Conservation (phyloP, 2,113 vertebrate genomes). For the Myrmophylax atrothorax region DNA sequence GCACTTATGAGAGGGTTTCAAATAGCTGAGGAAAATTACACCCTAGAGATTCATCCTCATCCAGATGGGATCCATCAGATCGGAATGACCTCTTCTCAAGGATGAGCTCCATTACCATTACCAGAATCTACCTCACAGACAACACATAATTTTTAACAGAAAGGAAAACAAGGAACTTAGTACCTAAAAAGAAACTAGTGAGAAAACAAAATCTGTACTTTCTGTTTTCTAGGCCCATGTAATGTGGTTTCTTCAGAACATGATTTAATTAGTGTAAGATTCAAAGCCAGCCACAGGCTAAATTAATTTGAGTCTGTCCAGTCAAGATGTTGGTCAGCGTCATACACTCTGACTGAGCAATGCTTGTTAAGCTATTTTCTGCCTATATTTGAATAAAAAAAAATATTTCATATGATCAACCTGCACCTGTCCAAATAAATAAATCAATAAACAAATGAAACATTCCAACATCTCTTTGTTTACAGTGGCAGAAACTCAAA, state of each 20-base stretch:
- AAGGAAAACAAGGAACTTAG: not conserved
- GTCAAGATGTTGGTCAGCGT: not conserved
- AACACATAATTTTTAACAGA: not conserved
- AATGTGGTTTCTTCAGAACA: not conserved
- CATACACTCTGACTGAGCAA: not conserved
- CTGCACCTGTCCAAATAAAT: conserved; percentile 71
- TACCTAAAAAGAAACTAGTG: not conserved
- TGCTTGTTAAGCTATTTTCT: not conserved
- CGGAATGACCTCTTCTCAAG: conserved; percentile 14
- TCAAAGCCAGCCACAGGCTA: not conserved
- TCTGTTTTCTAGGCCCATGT: not conserved
- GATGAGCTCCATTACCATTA: not conserved
- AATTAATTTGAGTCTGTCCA: not conserved
- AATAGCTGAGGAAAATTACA: conserved; percentile 48
- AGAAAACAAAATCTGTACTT: not conserved
- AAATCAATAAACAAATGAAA: conserved; percentile 71
- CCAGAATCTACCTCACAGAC: not conserved
- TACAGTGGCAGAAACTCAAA: conserved; percentile 70
- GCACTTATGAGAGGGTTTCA: conserved; percentile 27
- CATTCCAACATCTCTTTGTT: conserved; percentile 65
- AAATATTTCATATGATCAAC: not conserved
- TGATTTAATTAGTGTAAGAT: not conserved
- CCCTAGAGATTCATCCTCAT: conserved; percentile 8
- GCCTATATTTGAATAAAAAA: not conserved
- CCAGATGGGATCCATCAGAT: conserved; percentile 47